Percentiles rank a stretch among this genome's conserved stretches.
phyloP scores from a whole-genome alignment of 2,113 vertebrate species.

The Pelmatolapia mariae region DNA sequence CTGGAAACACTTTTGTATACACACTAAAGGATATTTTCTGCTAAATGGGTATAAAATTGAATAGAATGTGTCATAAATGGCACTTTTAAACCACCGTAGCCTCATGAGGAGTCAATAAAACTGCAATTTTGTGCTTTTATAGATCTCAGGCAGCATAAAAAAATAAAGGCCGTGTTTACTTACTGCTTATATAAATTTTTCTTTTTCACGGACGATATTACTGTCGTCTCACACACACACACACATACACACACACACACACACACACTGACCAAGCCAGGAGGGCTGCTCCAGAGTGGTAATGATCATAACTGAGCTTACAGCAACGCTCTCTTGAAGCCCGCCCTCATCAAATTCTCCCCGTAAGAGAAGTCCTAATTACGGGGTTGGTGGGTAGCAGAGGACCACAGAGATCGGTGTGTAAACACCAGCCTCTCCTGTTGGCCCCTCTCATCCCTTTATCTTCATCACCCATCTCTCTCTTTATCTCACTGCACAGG shows the following conservation, averaged over 20 bases:
- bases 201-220: background rate
- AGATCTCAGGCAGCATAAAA: background rate
- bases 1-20: background rate
- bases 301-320: background rate
- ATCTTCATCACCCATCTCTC: background rate
- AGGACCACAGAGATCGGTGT: background rate
- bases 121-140: background rate
- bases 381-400: background rate
- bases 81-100: background rate
- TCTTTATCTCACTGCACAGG: background rate
- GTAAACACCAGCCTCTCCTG: background rate
- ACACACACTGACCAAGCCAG: background rate
- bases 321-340: background rate
- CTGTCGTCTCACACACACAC: background rate
- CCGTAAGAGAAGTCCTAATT: background rate
- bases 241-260: background rate
- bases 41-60: background rate
- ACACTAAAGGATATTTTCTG: background rate
- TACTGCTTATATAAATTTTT: background rate
- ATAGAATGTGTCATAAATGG: background rate
- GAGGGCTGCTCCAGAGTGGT: background rate
- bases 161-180: background rate
- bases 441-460: background rate
- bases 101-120: background rate
- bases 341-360: background rate